Evolutionary conservation across 1,140 invertebrate genomes (phyloP).

Genomic region (Lepidurus couesii): DNA sequence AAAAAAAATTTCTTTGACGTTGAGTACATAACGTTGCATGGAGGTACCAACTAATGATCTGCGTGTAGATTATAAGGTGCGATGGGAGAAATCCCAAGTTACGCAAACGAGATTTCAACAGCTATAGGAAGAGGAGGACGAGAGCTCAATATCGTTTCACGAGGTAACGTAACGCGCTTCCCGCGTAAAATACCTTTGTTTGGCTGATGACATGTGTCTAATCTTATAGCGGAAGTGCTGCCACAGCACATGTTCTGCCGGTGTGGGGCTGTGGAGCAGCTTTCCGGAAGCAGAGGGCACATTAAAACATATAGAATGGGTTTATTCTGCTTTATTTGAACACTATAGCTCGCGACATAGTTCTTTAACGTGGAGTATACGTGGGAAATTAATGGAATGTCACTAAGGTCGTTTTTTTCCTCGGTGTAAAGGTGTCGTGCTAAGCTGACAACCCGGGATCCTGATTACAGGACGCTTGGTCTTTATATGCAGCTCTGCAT

Average conservation of each 20-base stretch:
- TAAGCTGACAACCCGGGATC: not conserved
- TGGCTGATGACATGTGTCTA: not conserved
- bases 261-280: too few relatives aligned
- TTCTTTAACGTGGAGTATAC: too few relatives aligned
- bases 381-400: not conserved
- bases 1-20: not conserved
- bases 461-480: constrained; percentile 13
- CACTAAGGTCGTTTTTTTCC: not conserved
- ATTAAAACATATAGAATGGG: too few relatives aligned
- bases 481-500: not conserved
- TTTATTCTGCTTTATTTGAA: too few relatives aligned
- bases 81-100: not conserved
- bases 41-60: not conserved
- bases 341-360: too few relatives aligned
- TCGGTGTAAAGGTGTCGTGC: not conserved
- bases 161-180: not conserved
- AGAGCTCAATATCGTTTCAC: not conserved
- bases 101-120: not conserved
- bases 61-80: constrained; percentile 1
- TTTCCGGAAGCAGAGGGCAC: too few relatives aligned
- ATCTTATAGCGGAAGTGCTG: not conserved
- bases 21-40: not conserved
- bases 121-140: not conserved
- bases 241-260: not conserved
- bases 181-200: not conserved